Percentiles rank a stretch among this genome's conserved stretches.
Evolutionary conservation across 2,888 invertebrate genomes (phyloP).

Genomic region (Hirtodrosophila trivittata): DNA sequence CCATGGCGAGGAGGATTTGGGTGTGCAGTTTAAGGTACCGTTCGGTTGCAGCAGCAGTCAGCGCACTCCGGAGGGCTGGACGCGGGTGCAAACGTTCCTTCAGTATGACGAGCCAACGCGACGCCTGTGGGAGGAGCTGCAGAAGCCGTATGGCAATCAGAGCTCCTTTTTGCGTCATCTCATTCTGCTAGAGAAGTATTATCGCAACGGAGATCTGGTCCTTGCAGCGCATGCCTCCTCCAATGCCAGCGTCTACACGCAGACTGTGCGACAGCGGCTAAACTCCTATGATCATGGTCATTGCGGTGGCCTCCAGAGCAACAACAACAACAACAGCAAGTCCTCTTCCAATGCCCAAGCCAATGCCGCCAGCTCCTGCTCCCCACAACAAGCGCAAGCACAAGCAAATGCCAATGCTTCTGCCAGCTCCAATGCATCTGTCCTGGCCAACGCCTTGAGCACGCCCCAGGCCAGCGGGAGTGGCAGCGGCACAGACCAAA

Average conservation of each 20-base stretch:
- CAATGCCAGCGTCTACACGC: constrained; percentile 90
- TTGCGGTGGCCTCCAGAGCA: constrained; percentile 69
- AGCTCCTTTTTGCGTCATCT: constrained; percentile 93
- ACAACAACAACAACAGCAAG: not conserved
- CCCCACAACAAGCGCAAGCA: constrained; percentile 1
- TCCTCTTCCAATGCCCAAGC: not conserved
- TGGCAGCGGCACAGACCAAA: not conserved
- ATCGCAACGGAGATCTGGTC: constrained; percentile 91
- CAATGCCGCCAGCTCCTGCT: constrained; percentile 7
- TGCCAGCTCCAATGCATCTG: constrained; percentile 1
- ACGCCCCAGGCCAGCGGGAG: constrained; percentile 6
- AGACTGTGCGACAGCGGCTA: constrained; percentile 91
- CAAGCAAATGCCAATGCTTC: not conserved
- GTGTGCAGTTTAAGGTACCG: constrained; percentile 89
- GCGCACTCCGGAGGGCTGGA: constrained; percentile 93
- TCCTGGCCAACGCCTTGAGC: constrained; percentile 40
- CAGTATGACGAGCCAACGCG: constrained; percentile 94
- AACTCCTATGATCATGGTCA: constrained; percentile 89
- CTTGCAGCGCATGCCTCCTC: constrained; percentile 89
- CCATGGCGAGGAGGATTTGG: constrained; percentile 93
- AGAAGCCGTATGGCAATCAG: constrained; percentile 94
- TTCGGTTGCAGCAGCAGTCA: constrained; percentile 85
- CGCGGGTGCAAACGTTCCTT: constrained; percentile 90
- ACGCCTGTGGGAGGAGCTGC: constrained; percentile 91
- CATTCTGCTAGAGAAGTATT: constrained; percentile 92